These are phyloP conservation scores for Carassius gibelio DNA, from an alignment of 2,113 vertebrate species.

Conservation along the genomic window DNA sequence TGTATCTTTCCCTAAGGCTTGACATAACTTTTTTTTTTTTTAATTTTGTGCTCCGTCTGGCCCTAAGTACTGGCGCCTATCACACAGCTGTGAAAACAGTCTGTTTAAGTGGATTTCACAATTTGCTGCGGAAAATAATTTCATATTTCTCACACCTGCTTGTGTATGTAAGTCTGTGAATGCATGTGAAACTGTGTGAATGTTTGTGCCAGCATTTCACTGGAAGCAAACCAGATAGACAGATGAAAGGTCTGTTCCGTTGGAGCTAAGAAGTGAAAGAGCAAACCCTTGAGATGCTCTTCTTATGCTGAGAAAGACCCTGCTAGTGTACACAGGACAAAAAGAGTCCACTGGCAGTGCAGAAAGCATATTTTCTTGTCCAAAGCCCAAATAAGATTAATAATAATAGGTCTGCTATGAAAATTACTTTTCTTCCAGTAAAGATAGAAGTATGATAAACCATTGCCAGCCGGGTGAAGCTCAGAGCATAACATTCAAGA, in stretches of 20 bases:
- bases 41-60: slow-evolving; percentile 35
- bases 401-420: slow-evolving; percentile 26
- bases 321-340: background rate
- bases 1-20: slow-evolving; percentile 6
- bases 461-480: slow-evolving; percentile 5
- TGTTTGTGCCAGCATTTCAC: slow-evolving; percentile 14
- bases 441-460: slow-evolving; percentile 33
- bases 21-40: background rate
- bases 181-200: background rate
- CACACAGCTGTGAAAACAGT: slow-evolving; percentile 63
- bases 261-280: background rate
- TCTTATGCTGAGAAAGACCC: slow-evolving; percentile 3
- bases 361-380: background rate
- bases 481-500: slow-evolving; percentile 5
- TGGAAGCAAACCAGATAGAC: slow-evolving; percentile 25
- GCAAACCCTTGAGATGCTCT: background rate
- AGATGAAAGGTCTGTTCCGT: slow-evolving; percentile 28
- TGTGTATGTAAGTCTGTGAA: background rate
- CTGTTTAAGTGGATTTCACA: slow-evolving; percentile 51
- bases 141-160: slow-evolving; percentile 31
- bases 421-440: slow-evolving; percentile 29
- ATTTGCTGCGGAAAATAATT: slow-evolving; percentile 35
- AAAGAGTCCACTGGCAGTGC: background rate
- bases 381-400: slow-evolving; percentile 15
- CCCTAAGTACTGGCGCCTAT: slow-evolving; percentile 47